Evolutionary conservation across 2,888 invertebrate genomes (phyloP), one percentile per base, ranked within the genome.

Genomic region (Amphipyra tragopoginis): DNA sequence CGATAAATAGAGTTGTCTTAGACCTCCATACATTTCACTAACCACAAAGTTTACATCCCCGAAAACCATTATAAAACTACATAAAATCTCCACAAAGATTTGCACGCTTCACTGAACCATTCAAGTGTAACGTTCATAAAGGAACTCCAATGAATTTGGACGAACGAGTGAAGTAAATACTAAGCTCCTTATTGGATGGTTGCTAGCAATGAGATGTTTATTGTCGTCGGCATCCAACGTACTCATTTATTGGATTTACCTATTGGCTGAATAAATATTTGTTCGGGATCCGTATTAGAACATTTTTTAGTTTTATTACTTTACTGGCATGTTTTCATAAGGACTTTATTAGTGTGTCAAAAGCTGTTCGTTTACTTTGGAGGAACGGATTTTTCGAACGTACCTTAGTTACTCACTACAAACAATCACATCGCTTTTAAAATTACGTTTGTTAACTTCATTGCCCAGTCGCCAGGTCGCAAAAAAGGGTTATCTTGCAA

Each of bases 231-330:
- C 56, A 58, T 50, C 60, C 63, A 54, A 52, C 56, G 54, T 69
- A 51, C 67, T 71, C 70, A 61, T 70, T 83, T 82, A 83, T 85
- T 83, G 78, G 79, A 82, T 85, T 81, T 79, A 77, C 79, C 72
- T 82, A 79, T 81, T 75, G 77, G 54, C 59, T 64, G 71, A 71
- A 71, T 65, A 81, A 83, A 83, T 78, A 80, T 85, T 83, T 83
- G 71, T 66, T 73, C 55, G 47, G 53, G 58, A 65, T 38, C 62
- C 69, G 62, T 77, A 75, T 68, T 72, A 73, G 39, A 59, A 53
- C 42, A 60, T 68, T 79, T 73, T 71, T 65, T 56, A 62, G 73
- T 67, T 74, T 57, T 65, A 62, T 62, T 51, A 26, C 51, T 44
- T 42, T 58, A 67, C 70, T 66, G 49, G 26, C 48, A 26, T 61